Evolutionary conservation across 2,113 vertebrate species (phyloP).

Genomic region (Mobula hypostoma): DNA sequence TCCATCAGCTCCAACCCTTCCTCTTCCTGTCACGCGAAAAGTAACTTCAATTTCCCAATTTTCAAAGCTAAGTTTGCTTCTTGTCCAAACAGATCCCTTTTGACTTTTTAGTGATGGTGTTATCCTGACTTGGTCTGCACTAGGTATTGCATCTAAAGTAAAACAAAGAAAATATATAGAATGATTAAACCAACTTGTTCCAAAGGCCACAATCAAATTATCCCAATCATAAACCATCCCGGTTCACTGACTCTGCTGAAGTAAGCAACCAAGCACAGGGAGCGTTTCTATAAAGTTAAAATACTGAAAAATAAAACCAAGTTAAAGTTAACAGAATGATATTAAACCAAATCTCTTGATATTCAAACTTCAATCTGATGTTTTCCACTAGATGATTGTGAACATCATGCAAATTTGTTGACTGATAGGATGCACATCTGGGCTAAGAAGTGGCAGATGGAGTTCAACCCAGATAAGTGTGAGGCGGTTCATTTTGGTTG

Average conservation of each 20-base stretch:
- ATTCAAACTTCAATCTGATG: neutral
- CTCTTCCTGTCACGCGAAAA: conserved; percentile 86
- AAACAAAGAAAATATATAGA: conserved; percentile 30
- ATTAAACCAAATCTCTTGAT: neutral
- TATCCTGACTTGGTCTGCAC: conserved; percentile 87
- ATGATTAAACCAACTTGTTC: neutral
- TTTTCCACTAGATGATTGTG: no score
- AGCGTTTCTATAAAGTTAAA: neutral
- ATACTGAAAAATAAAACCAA: neutral
- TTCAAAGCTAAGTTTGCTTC: conserved; percentile 69
- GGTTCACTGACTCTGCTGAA: neutral
- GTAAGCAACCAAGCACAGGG: neutral
- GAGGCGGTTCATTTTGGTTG: no score
- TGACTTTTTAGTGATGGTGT: conserved; percentile 91
- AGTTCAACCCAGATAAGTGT: no score
- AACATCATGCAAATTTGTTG: no score
- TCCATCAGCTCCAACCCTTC: conserved; percentile 87
- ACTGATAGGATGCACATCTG: no score
- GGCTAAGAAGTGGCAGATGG: no score
- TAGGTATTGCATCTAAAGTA: conserved; percentile 81
- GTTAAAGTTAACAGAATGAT: neutral
- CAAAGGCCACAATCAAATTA: neutral
- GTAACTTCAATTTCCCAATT: conserved; percentile 89
- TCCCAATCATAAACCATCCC: neutral
- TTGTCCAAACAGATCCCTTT: conserved; percentile 85